phyloP scores from a whole-genome alignment of 2,888 invertebrate species.

The Phragmatobia fuliginosa region DNA sequence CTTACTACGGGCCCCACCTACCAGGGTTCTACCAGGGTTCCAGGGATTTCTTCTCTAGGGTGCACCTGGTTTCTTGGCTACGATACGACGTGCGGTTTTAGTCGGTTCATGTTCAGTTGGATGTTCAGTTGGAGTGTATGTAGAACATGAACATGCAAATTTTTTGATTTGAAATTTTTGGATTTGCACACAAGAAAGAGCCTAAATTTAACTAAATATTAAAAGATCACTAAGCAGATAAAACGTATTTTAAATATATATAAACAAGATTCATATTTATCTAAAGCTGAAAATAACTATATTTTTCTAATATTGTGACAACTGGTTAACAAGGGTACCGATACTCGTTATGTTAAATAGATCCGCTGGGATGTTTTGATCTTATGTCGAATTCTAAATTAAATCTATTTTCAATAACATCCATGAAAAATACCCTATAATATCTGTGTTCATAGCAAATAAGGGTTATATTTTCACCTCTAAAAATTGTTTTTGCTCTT shows the following conservation, averaged over 20 bases:
- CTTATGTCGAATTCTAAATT: neutral
- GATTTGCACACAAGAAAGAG: no score
- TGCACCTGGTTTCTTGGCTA: no score
- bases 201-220: neutral
- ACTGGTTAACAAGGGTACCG: neutral
- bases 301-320: neutral
- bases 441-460: neutral
- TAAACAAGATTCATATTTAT: neutral
- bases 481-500: neutral
- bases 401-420: no score
- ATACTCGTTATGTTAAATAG: neutral
- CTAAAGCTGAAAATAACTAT: neutral
- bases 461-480: neutral
- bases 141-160: no score
- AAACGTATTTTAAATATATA: neutral
- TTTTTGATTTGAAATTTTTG: no score
- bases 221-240: neutral
- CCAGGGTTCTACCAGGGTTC: no score
- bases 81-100: no score
- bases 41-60: no score
- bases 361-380: neutral
- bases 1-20: no score
- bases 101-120: no score
- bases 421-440: neutral
- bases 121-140: no score